Base-by-base conservation (phyloP, 64 coral and sea anemone genomes). In the Pocillopora damicornis region DNA sequence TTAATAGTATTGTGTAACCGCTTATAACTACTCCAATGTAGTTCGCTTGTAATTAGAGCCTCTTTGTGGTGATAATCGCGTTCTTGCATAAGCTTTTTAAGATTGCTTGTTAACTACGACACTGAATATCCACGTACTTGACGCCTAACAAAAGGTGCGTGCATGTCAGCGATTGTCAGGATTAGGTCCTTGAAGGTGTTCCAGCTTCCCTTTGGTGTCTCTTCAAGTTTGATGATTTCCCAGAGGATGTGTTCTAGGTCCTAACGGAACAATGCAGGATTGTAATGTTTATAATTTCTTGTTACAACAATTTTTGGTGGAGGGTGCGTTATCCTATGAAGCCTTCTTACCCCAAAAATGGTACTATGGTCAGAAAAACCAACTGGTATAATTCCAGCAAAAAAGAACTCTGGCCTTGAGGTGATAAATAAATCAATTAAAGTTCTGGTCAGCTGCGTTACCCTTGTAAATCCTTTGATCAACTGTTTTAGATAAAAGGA, bases 251-350 rank as follows among this genome's bases (percentile, higher is more conserved):
- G 16, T 18, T 62, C 51, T 36, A 93, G 9, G 11, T 89, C 87
- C 22, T 79, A 35, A 9, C 51, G 12, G 58, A 93, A 93, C 45
- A 86, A 86, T 26, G 36, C 25, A 1, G 91, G n/a, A 26, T 89
- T 72, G 76, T 89, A 93, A 60, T 86, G 82, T 73, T 89, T 93
- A 45, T 89, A 94, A 86, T 89, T 87, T 75, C 87, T 77, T 6
- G 59, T 30, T 13, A 74, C 79, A 85, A 93, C 73, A 38, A 93
- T 9, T 20, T 36, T 75, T 83, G 86, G 80, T 58, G 73, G 91
- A 76, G 71, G 86, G 11, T 51, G 76, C 71, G 23, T 71, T 42
- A 81, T 74, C 64, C 86, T 57, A 20, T 92, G 84, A 73, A 88
- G 79, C 75, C 82, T 92, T 38, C 91, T 79, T 72, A 82, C 77